Evolutionary conservation across 1,140 invertebrate genomes (phyloP).

Genomic region (Drosophila truncata): DNA sequence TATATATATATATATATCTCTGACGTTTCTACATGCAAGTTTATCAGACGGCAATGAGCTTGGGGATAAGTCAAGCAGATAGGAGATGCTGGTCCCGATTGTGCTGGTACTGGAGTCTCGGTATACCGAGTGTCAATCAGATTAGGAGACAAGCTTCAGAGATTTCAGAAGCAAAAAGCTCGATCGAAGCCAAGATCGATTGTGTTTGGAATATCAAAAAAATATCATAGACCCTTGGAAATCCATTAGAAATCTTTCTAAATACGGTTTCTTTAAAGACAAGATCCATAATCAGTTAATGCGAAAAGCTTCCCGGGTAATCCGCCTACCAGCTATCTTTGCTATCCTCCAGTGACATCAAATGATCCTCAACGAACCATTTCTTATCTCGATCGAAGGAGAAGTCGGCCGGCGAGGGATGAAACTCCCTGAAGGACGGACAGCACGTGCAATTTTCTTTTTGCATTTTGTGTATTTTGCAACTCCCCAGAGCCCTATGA

Average conservation of each 20-base stretch:
- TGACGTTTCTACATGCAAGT: conserved; percentile 63
- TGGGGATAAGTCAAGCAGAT: conserved; percentile 69
- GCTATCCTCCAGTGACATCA: conserved; percentile 8
- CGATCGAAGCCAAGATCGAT: conserved; percentile 13
- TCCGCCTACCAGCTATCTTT: not conserved
- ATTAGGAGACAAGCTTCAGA: conserved; percentile 13
- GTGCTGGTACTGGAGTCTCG: not conserved
- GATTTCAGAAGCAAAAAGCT: conserved; percentile 15
- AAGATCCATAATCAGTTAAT: conserved; percentile 17
- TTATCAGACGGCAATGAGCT: conserved; percentile 74
- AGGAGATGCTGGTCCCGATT: conserved; percentile 62
- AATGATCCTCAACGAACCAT: conserved; percentile 12
- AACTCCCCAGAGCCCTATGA: conserved; percentile 44
- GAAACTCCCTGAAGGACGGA: conserved; percentile 2
- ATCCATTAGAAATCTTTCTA: not conserved
- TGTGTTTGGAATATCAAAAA: not conserved
- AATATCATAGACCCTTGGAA: not conserved
- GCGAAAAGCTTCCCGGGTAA: conserved; percentile 23
- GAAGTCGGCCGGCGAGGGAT: not conserved
- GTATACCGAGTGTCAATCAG: conserved; percentile 27
- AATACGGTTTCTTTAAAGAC: not conserved
- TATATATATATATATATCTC: conserved; percentile 22
- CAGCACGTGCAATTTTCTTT: conserved; percentile 28
- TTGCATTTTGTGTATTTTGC: conserved; percentile 5
- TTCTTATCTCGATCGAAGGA: conserved; percentile 24